Evolutionary conservation across 2,797 vertebrate genomes (phyloP).

Genomic region (Pithecia hirsuta): DNA sequence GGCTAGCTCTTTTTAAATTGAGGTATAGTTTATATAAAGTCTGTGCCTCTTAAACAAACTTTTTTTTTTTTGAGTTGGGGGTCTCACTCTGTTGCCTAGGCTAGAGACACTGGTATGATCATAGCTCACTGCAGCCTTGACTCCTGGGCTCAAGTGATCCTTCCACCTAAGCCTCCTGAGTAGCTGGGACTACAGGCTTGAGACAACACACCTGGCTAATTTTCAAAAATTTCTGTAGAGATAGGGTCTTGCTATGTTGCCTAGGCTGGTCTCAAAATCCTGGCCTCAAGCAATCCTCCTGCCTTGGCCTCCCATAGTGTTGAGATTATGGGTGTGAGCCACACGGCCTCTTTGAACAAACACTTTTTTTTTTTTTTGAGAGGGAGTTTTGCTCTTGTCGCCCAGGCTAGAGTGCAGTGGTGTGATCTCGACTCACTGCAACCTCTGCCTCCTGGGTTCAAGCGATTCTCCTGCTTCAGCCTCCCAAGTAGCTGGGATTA

Average conservation of each 20-base stretch:
- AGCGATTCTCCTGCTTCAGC: not conserved
- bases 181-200: not conserved
- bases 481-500: not conserved
- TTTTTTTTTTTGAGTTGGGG: not conserved
- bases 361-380: not conserved
- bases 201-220: not conserved
- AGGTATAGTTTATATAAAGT: not conserved
- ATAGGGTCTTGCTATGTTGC: not conserved
- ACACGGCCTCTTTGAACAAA: not conserved
- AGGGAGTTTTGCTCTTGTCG: not conserved
- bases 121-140: not conserved
- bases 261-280: not conserved
- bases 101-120: not conserved
- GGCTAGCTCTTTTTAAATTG: not conserved
- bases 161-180: not conserved
- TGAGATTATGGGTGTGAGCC: not conserved
- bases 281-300: not conserved
- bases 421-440: not conserved
- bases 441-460: not conserved
- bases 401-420: not conserved
- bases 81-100: not conserved
- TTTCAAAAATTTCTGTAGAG: not conserved
- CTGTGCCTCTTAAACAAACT: not conserved
- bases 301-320: not conserved
- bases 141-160: not conserved